These are phyloP conservation scores for Macropus fuliginosus DNA, from an alignment of 2,797 vertebrate genomes.

Conservation along the genomic window DNA sequence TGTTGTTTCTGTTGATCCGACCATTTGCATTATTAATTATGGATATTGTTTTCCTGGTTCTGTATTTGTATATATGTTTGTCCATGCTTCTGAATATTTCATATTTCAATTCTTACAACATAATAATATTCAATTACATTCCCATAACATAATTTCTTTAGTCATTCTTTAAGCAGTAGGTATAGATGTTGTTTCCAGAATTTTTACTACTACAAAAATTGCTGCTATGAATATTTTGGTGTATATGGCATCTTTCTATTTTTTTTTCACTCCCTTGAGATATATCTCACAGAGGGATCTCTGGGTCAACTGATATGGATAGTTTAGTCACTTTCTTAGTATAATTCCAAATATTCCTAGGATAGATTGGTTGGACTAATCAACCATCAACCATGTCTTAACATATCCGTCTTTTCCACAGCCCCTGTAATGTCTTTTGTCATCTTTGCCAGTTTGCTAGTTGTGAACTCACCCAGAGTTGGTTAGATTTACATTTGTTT, in stretches of 20 bases:
- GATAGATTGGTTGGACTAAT: background rate
- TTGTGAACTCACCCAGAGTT: background rate
- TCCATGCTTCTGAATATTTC: background rate
- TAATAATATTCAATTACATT: background rate
- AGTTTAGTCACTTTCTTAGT: background rate
- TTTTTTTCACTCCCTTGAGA: background rate
- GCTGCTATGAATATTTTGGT: background rate
- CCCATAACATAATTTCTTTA: background rate
- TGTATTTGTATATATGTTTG: background rate
- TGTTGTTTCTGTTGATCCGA: background rate
- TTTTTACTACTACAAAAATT: background rate
- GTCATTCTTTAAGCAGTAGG: background rate
- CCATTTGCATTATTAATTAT: background rate
- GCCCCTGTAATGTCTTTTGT: background rate
- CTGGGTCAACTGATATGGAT: background rate
- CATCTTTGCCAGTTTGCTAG: background rate
- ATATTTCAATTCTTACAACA: background rate
- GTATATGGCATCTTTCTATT: background rate
- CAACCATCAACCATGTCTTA: background rate
- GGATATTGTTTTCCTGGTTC: background rate
- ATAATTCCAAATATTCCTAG: background rate
- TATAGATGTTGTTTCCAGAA: background rate
- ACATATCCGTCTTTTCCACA: background rate
- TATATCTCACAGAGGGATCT: background rate
- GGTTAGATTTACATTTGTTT: background rate